Percentiles rank a stretch among this genome's conserved stretches.
phyloP scores from a whole-genome alignment of 1,140 invertebrate species.

The Anadara kagoshimensis region DNA sequence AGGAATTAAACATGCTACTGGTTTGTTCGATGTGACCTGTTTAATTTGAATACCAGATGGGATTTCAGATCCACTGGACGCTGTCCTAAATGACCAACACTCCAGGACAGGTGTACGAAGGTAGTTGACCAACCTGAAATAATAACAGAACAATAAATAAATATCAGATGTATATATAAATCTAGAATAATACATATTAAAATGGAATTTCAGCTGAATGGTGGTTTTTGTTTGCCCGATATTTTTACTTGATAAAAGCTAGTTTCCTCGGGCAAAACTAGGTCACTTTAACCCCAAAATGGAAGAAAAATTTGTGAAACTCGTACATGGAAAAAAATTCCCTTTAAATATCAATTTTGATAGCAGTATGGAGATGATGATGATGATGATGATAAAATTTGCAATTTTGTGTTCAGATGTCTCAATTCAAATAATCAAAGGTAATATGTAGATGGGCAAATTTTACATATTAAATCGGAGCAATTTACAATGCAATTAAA shows the following conservation, averaged over 20 bases:
- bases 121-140: constrained; percentile 50
- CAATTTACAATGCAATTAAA: too few species aligned
- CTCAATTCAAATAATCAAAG: too few species aligned
- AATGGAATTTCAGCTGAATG: neutral
- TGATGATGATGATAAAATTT: too few species aligned
- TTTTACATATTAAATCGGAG: too few species aligned
- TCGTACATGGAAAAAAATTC: too few species aligned
- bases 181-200: neutral
- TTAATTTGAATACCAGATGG: constrained; percentile 51
- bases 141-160: neutral
- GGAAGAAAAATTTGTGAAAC: too few species aligned
- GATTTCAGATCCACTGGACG: constrained; percentile 41
- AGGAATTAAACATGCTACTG: constrained; percentile 48
- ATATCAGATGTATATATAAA: neutral
- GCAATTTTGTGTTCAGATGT: too few species aligned
- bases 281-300: neutral
- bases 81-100: constrained; percentile 48
- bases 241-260: neutral
- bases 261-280: neutral
- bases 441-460: too few species aligned
- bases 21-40: constrained; percentile 37
- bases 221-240: neutral
- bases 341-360: too few species aligned
- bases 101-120: constrained; percentile 40
- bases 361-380: too few species aligned